Evolutionary conservation across 2,113 vertebrate genomes (phyloP).

Genomic region (Myrmophylax atrothorax): DNA sequence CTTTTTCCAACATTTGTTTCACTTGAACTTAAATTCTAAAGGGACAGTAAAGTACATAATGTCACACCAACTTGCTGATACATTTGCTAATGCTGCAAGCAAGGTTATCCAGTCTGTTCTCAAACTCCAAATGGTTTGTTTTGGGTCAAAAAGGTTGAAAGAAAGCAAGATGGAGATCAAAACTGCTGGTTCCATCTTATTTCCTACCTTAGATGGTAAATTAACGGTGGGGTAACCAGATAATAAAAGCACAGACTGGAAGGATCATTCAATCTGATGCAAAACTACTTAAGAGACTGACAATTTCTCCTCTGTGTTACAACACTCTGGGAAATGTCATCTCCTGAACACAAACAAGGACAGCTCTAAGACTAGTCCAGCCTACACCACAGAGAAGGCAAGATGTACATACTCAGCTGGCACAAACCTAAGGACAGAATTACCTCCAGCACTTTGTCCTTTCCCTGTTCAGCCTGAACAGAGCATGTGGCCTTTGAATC

Average conservation of each 20-base stretch:
- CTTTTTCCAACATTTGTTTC: constrained; percentile 42
- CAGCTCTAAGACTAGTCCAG: background rate
- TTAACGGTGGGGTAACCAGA: background rate
- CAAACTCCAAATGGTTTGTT: background rate
- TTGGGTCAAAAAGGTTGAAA: background rate
- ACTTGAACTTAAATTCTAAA: constrained; percentile 48
- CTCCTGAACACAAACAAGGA: background rate
- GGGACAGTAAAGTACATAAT: constrained; percentile 20
- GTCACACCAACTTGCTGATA: constrained; percentile 13
- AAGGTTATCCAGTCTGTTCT: constrained; percentile 30
- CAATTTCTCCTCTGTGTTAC: background rate
- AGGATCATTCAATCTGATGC: background rate
- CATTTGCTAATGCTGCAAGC: constrained; percentile 34
- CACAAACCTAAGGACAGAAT: background rate
- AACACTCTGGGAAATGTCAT: background rate
- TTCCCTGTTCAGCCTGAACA: background rate
- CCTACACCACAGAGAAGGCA: background rate
- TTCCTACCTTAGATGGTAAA: background rate
- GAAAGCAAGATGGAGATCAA: background rate
- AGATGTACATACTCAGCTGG: background rate
- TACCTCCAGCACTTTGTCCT: background rate
- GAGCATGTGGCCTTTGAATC: background rate
- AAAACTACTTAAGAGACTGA: background rate
- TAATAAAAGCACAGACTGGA: background rate
- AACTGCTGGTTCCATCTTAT: background rate